phyloP scores from a whole-genome alignment of 2,888 invertebrate species.

The Agriotes lineatus region DNA sequence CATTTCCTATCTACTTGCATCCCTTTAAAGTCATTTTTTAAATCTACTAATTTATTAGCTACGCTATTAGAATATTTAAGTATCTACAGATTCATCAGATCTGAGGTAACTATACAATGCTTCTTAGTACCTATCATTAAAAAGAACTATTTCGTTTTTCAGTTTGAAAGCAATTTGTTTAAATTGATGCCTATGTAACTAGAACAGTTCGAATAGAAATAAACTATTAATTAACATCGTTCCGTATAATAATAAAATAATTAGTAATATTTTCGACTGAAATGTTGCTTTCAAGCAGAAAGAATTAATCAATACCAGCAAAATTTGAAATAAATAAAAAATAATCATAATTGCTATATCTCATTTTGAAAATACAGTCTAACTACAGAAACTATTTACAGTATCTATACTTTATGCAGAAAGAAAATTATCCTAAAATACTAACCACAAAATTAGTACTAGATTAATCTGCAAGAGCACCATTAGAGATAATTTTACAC shows the following conservation, averaged over 20 bases:
- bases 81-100: slow-evolving; percentile 23
- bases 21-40: slow-evolving; percentile 23
- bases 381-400: background rate
- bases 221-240: no score
- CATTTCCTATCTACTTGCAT: slow-evolving; percentile 21
- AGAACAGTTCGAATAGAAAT: no score
- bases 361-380: no score
- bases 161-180: slow-evolving; percentile 17
- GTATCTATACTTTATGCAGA: background rate
- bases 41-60: slow-evolving; percentile 16
- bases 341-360: no score
- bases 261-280: no score
- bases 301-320: slow-evolving; percentile 7
- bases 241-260: no score
- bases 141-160: slow-evolving; percentile 14
- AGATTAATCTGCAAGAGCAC: slow-evolving; percentile 8
- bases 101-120: slow-evolving; percentile 13
- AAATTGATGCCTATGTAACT: no score
- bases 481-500: slow-evolving; percentile 9
- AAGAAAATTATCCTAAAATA: background rate
- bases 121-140: slow-evolving; percentile 10
- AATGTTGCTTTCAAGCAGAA: slow-evolving; percentile 2
- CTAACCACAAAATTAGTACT: background rate
- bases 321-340: background rate
- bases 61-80: slow-evolving; percentile 21